Evolutionary conservation across 2,888 invertebrate species (phyloP), one percentile per base, ranked within the genome.

Genomic region (Pseudanteris insignis): DNA sequence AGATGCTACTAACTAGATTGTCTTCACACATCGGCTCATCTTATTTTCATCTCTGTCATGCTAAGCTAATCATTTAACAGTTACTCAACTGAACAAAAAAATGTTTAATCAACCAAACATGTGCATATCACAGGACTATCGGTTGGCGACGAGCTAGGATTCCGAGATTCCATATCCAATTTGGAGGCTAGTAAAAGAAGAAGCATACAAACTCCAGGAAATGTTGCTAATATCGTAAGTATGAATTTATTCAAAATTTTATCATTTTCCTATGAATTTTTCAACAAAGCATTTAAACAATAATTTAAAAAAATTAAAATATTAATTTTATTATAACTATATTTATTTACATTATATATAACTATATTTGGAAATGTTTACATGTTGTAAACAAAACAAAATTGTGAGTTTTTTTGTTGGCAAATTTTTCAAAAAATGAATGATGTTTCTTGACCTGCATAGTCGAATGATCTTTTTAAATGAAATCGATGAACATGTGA

Each of bases 81-180:
- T n/a, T n/a, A n/a, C n/a, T n/a, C n/a, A n/a, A n/a, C 7, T 21
- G 7, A 21, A 5, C 4, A 7, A 21, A 7, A 21, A 5, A 4
- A 21, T 5, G 7, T 21, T n/a, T n/a, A n/a, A n/a, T n/a, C 9
- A 5, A 26, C 5, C n/a, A 2, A 9, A 8, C 3, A 21, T 26
- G 4, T 26, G 5, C n/a, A 8, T 21, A 7, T 85, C 86, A 51
- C 83, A 91, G 93, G 93, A 67, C 91, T 94, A 80, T 91, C 90
- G 74, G 81, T 93, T 9, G 93, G 93, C 9, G 93, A 94, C 73
- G 93, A 93, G 76, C 81, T 93, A 58, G 92, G 92, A 14, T 92
- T 94, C 74, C 85, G 86, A 66, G 91, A 94, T 73, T 92, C 93
- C 0, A 79, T 93, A 33, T 89, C 91, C 1, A 92, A 91, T 75